phyloP scores from a whole-genome alignment of 2,888 invertebrate genomes.

The Andrena minutula region DNA sequence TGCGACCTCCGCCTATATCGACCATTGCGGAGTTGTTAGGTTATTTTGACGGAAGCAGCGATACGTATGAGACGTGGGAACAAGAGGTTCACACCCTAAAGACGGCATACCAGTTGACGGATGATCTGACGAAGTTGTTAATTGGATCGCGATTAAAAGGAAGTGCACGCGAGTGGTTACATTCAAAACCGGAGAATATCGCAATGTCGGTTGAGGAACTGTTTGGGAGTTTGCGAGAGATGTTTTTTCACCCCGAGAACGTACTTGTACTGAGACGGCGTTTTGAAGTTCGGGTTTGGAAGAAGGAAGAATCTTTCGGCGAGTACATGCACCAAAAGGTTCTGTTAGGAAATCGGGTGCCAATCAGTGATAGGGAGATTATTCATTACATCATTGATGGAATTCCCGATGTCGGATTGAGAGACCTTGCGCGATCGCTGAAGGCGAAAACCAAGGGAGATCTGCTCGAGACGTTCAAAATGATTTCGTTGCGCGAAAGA shows the following conservation, averaged over 20 bases:
- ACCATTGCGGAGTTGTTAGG: neutral
- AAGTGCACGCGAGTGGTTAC: constrained; percentile 8
- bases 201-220: constrained; percentile 1
- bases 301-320: constrained; percentile 3
- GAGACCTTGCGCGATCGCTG: constrained; percentile 4
- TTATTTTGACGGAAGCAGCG: constrained; percentile 2
- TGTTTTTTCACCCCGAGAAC: constrained; percentile 19
- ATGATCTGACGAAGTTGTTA: neutral
- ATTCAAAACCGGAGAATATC: constrained; percentile 4
- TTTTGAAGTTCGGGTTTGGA: constrained; percentile 7
- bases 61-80: neutral
- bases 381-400: constrained; percentile 5
- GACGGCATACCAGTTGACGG: neutral
- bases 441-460: neutral
- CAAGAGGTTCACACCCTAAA: neutral
- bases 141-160: constrained; percentile 8
- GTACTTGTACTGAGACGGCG: neutral
- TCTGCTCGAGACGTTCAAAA: neutral
- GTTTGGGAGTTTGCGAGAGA: neutral
- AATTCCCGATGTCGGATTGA: constrained; percentile 16
- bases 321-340: constrained; percentile 19
- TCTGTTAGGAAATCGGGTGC: constrained; percentile 15
- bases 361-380: constrained; percentile 8
- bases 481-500: constrained; percentile 1
- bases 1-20: neutral